Percentiles rank a stretch among this genome's conserved stretches.
These are phyloP conservation scores for Trachelus troglodyta DNA, from an alignment of 2,888 invertebrate genomes.

Conservation along the genomic window DNA sequence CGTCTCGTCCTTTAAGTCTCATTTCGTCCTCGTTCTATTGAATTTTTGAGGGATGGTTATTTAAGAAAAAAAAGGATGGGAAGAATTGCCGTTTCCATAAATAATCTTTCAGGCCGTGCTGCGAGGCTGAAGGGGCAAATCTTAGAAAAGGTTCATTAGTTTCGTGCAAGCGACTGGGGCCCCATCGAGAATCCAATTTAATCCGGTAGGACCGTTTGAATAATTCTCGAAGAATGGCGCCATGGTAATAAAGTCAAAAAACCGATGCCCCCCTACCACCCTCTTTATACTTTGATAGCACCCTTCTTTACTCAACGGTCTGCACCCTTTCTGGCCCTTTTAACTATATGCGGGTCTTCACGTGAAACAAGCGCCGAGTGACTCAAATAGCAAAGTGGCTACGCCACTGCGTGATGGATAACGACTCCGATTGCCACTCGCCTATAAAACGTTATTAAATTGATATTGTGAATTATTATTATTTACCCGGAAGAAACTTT, in stretches of 20 bases:
- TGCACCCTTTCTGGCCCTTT: not conserved
- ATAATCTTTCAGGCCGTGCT: not conserved
- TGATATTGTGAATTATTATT: slow-evolving; percentile 50
- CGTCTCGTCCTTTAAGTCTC: not conserved
- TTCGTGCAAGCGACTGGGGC: slow-evolving; percentile 10
- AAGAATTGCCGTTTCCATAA: not conserved
- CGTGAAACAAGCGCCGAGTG: not conserved
- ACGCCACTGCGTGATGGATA: not conserved
- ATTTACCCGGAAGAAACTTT: slow-evolving; percentile 48
- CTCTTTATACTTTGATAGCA: not conserved
- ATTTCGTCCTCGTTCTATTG: not conserved
- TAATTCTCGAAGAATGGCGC: slow-evolving; percentile 41
- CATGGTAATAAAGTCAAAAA: slow-evolving; percentile 40
- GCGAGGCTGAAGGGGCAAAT: not conserved
- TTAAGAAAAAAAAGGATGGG: not conserved
- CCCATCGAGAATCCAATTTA: slow-evolving; percentile 32
- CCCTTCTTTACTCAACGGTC: not conserved
- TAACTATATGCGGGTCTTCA: not conserved
- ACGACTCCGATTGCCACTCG: not conserved
- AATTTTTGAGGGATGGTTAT: not conserved
- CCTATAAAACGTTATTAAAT: slow-evolving; percentile 43
- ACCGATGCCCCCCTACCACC: slow-evolving; percentile 3
- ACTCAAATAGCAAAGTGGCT: not conserved
- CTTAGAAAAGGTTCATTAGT: slow-evolving; percentile 16
- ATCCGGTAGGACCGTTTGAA: slow-evolving; percentile 37